Evolutionary conservation across 2,113 vertebrate species (phyloP).

Genomic region (Dipodomys ordii): DNA sequence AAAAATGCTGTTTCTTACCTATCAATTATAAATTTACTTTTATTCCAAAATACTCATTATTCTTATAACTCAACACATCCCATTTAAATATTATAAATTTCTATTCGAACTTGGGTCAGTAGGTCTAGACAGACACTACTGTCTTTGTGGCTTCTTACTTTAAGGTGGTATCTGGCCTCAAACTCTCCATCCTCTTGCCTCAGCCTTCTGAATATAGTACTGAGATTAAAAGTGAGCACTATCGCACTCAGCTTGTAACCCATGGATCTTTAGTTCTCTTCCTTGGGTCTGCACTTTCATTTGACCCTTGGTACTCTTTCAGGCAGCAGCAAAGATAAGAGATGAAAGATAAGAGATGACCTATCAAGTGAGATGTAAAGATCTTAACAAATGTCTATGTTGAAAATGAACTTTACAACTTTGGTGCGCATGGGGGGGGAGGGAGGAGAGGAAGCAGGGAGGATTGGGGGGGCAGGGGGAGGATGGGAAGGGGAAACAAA

Average conservation of each 20-base stretch:
- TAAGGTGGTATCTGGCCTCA: too few species aligned
- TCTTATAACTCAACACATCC: background rate
- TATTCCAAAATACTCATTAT: background rate
- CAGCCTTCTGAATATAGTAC: too few species aligned
- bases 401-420: too few species aligned
- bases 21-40: background rate
- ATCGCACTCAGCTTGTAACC: too few species aligned
- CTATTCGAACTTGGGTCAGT: background rate
- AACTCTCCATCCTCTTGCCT: too few species aligned
- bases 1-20: background rate
- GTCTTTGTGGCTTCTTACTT: background rate
- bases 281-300: background rate
- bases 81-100: background rate
- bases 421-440: too few species aligned
- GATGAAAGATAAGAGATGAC: background rate
- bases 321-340: background rate
- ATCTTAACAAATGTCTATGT: too few species aligned
- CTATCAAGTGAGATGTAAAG: background rate
- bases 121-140: background rate
- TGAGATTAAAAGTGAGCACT: too few species aligned
- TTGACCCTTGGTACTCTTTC: background rate
- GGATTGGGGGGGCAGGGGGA: too few species aligned
- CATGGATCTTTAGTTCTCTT: background rate
- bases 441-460: too few species aligned
- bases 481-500: too few species aligned